Evolutionary conservation across 2,888 invertebrate species (phyloP).

Genomic region (Panorpa germanica): DNA sequence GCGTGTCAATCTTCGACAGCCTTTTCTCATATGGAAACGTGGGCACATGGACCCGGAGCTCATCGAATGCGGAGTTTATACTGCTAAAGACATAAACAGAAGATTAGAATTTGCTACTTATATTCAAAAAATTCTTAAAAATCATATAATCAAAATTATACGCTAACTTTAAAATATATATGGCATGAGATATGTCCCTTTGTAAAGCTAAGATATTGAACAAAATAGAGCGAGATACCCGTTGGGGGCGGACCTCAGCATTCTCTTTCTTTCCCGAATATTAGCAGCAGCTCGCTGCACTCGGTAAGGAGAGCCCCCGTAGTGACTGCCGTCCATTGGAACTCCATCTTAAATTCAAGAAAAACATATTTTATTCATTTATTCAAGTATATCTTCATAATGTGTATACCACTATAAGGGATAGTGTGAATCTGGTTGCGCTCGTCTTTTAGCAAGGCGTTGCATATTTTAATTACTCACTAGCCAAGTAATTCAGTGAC

Average conservation of each 20-base stretch:
- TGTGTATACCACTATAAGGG: slow-evolving; percentile 18
- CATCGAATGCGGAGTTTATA: slow-evolving; percentile 98
- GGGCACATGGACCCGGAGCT: slow-evolving; percentile 91
- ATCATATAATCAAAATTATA: background rate
- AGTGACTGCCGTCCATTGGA: slow-evolving; percentile 33
- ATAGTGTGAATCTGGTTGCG: no score
- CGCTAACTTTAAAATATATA: slow-evolving; percentile 5
- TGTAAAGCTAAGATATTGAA: no score
- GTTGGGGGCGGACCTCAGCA: slow-evolving; percentile 91
- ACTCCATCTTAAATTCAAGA: slow-evolving; percentile 16
- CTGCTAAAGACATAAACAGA: slow-evolving; percentile 49
- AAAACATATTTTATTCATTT: slow-evolving; percentile 10
- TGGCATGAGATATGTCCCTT: slow-evolving; percentile 9
- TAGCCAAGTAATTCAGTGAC: no score
- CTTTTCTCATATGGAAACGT: slow-evolving; percentile 98
- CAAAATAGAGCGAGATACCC: slow-evolving; percentile 33
- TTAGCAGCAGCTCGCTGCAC: slow-evolving; percentile 88
- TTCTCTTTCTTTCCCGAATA: slow-evolving; percentile 90
- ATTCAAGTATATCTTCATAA: slow-evolving; percentile 16
- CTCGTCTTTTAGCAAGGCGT: no score
- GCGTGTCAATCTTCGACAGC: slow-evolving; percentile 94
- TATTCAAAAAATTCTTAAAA: background rate
- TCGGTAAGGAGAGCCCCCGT: slow-evolving; percentile 61
- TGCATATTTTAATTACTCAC: no score
- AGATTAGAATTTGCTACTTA: slow-evolving; percentile 10